Percentiles rank a stretch among this genome's conserved stretches.
These are phyloP conservation scores for Pteronotus mesoamericanus DNA, from an alignment of 2,797 vertebrate genomes.

Conservation along the genomic window DNA sequence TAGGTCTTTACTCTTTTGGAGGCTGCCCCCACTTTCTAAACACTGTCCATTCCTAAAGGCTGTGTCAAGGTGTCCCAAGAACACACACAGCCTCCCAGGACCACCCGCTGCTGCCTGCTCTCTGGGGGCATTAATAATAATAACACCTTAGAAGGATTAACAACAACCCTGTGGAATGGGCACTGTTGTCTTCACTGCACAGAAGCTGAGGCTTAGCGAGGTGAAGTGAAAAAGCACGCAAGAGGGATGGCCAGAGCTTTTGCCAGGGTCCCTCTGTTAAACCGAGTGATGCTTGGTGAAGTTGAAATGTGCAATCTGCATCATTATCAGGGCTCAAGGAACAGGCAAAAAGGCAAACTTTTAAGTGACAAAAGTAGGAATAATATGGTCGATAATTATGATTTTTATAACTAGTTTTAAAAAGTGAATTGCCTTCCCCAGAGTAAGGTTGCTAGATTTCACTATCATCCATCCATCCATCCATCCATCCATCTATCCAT, in stretches of 20 bases:
- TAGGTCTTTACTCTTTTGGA: background rate
- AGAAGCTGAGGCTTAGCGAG: background rate
- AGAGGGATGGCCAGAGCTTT: background rate
- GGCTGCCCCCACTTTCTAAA: slow-evolving; percentile 26
- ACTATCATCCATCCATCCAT: too few species aligned
- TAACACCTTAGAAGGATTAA: slow-evolving; percentile 56
- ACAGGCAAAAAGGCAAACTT: background rate
- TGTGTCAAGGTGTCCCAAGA: slow-evolving; percentile 54
- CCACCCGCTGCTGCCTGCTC: slow-evolving; percentile 42
- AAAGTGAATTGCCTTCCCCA: background rate
- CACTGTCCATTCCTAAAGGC: slow-evolving; percentile 21
- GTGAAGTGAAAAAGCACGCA: background rate
- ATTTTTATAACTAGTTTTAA: background rate
- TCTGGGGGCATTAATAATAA: slow-evolving; percentile 61
- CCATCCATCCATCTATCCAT: too few species aligned
- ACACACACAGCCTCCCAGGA: slow-evolving; percentile 46
- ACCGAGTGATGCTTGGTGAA: background rate
- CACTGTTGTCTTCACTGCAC: slow-evolving; percentile 42
- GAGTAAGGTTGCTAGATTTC: background rate
- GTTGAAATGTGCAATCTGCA: background rate
- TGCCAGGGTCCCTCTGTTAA: background rate
- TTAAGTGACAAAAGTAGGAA: background rate
- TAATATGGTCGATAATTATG: background rate
- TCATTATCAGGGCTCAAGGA: background rate
- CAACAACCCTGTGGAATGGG: background rate